Base-by-base conservation (phyloP, 2,888 invertebrate species). In the Diachrysia chrysitis region DNA sequence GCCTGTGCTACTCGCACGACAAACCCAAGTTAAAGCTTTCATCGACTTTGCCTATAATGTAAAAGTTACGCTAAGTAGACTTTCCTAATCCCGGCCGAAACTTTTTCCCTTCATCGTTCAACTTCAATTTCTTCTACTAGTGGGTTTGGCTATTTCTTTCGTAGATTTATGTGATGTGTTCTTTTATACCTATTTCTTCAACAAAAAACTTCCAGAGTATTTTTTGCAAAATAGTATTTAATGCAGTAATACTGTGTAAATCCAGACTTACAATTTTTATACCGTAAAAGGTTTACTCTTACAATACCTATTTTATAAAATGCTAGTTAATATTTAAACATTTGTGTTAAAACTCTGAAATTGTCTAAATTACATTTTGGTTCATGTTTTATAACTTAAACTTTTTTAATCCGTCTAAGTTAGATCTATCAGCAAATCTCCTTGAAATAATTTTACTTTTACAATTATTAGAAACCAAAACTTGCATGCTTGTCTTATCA, bases 1-100 rank as follows among this genome's bases (percentile, higher is more conserved):
- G 81, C 79, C 81, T 85, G 83, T 79, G 87, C 87, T 87, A 83
- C 86, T 79, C 83, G 84, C 88, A 87, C 83, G 78, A 71, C 83
- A 83, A 80, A 79, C 81, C 83, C 84, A 84, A 85, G 79, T 86
- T 81, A 84, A 86, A 90, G 90, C 90, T 93, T 92, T 90, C 90
- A 85, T 89, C 88, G 81, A 89, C 86, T 89, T 89, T 86, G 83
- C 84, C 87, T 82, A 78, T 90, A 90, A 90, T 89, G 88, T 89
- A 90, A 90, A 92, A 93, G 89, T 93, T 92, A 76, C 85, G 82
- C 87, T 87, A 86, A 89, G 88, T 92, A 88, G 85, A 91, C 83
- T 87, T 85, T 85, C 86, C 83, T 92, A 89, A 92, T 91, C 89
- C 88, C 83, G 79, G 81, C 78, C 82, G 82, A 86, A 90, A 91